Evolutionary conservation across 1,140 invertebrate species (phyloP).

Genomic region (Brachionus plicatilis): DNA sequence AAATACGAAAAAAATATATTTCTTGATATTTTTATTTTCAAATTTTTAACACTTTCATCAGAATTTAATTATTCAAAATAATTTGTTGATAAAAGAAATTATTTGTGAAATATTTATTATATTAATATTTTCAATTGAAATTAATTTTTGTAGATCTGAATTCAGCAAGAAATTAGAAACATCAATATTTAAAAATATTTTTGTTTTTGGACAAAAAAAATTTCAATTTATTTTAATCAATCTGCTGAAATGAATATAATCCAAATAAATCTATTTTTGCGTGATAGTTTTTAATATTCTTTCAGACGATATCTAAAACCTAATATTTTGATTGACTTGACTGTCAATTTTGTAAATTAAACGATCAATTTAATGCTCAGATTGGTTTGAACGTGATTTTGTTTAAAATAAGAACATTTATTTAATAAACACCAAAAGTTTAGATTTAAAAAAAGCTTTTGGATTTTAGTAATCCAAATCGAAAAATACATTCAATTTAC

Average conservation of each 20-base stretch:
- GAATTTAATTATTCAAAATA: too few species aligned
- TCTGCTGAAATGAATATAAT: not conserved
- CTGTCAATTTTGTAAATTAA: not conserved
- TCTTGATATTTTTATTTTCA: too few species aligned
- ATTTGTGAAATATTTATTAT: too few species aligned
- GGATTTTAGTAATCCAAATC: not conserved
- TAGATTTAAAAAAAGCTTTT: not conserved
- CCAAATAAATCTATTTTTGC: not conserved
- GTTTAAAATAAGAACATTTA: not conserved
- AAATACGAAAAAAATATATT: too few species aligned
- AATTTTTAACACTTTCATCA: too few species aligned
- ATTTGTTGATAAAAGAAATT: too few species aligned
- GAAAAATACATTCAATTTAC: not conserved
- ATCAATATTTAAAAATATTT: not conserved
- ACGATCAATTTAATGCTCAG: not conserved
- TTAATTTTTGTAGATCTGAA: too few species aligned
- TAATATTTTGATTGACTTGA: not conserved
- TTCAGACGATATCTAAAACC: not conserved
- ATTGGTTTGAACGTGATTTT: not conserved
- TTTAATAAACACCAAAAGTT: not conserved
- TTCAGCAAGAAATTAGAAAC: not conserved
- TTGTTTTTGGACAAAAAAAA: not conserved
- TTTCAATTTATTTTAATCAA: not conserved
- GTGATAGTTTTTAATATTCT: not conserved
- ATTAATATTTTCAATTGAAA: too few species aligned